phyloP scores from a whole-genome alignment of 2,888 invertebrate genomes.

The Chymomyza procnemis region DNA sequence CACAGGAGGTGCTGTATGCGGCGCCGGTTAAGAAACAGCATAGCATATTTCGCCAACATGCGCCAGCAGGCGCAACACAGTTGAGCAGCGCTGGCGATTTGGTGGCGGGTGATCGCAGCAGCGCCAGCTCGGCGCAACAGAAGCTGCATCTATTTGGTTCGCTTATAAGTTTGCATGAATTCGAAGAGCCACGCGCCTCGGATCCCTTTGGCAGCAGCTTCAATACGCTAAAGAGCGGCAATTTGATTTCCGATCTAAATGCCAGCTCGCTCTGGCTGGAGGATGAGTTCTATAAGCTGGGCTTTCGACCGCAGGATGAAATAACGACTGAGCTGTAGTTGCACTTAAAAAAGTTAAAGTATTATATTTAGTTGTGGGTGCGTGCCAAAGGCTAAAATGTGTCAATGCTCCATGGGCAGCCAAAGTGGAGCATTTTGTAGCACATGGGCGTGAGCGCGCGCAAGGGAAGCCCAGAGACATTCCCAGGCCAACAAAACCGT shows the following conservation, averaged over 20 bases:
- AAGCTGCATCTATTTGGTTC: slow-evolving; percentile 78
- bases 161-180: slow-evolving; percentile 78
- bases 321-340: slow-evolving; percentile 89
- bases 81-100: slow-evolving; percentile 47
- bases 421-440: slow-evolving; percentile 34
- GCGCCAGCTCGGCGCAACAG: slow-evolving; percentile 67
- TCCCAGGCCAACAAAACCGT: slow-evolving; percentile 64
- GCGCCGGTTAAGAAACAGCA: slow-evolving; percentile 53
- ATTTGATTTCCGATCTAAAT: slow-evolving; percentile 78
- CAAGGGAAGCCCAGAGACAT: slow-evolving; percentile 34
- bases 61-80: slow-evolving; percentile 39
- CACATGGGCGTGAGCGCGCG: not conserved
- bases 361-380: slow-evolving; percentile 47
- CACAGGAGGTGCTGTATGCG: slow-evolving; percentile 21
- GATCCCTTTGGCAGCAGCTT: slow-evolving; percentile 81
- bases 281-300: slow-evolving; percentile 90
- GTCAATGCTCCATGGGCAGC: slow-evolving; percentile 45
- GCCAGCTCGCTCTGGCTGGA: slow-evolving; percentile 84
- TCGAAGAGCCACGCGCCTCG: slow-evolving; percentile 79
- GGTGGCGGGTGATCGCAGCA: slow-evolving; percentile 53
- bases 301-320: slow-evolving; percentile 92
- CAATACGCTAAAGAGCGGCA: slow-evolving; percentile 80
- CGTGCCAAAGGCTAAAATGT: slow-evolving; percentile 18
- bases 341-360: slow-evolving; percentile 31
- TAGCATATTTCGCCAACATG: slow-evolving; percentile 57